Percentiles rank a stretch among this genome's conserved stretches.
phyloP scores from a whole-genome alignment of 1,140 invertebrate species.

The Protaetia brevitarsis region DNA sequence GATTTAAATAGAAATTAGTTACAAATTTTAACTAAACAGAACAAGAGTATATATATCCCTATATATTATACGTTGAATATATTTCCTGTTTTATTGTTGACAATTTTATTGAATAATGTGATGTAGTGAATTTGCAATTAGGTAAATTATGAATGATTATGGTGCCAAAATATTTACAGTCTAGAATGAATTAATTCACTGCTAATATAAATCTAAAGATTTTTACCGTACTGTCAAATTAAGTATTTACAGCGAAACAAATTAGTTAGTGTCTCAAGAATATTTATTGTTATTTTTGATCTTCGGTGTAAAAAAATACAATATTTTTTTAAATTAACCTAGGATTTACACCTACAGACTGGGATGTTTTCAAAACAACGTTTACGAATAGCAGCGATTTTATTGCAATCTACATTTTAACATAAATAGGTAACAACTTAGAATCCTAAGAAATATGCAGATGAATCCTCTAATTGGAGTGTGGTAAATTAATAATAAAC shows the following conservation, averaged over 20 bases:
- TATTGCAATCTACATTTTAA: no score
- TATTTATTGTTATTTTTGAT: no score
- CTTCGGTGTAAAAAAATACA: no score
- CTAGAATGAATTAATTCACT: not conserved
- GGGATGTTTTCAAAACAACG: no score
- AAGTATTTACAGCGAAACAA: not conserved
- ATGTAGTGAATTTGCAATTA: not conserved
- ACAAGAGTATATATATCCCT: not conserved
- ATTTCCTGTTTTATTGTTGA: not conserved
- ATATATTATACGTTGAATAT: not conserved
- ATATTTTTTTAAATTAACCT: no score
- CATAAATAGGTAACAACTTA: no score
- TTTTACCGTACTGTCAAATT: not conserved
- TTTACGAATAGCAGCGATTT: no score
- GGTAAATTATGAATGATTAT: conserved; percentile 1
- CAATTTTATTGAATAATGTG: conserved; percentile 6
- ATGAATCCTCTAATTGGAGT: no score
- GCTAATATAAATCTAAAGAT: not conserved
- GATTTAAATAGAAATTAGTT: not conserved
- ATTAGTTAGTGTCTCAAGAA: no score
- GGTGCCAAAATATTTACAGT: not conserved
- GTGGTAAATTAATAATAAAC: no score
- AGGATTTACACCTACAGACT: no score
- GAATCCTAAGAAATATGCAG: no score
- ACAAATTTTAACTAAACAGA: not conserved